phyloP scores from a whole-genome alignment of 2,113 vertebrate genomes.

The Caranx melampygus region DNA sequence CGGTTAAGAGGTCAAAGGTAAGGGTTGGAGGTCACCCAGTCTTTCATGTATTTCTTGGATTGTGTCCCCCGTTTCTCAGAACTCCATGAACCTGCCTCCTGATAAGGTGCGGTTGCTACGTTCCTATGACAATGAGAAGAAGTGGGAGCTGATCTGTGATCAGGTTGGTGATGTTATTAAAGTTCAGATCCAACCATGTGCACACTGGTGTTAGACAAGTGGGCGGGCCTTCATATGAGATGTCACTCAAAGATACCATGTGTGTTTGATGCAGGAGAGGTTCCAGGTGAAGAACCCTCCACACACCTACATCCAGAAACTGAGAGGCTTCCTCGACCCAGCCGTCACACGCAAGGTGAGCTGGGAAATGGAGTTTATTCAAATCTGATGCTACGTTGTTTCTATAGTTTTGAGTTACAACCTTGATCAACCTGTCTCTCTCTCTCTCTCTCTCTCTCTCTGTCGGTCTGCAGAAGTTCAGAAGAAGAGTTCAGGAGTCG shows the following conservation, averaged over 20 bases:
- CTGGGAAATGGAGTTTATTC: neutral
- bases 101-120: constrained; percentile 95
- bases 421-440: neutral
- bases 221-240: neutral
- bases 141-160: constrained; percentile 91
- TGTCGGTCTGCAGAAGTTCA: constrained; percentile 72
- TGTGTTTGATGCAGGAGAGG: constrained; percentile 84
- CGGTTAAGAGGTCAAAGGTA: no score
- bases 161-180: constrained; percentile 83
- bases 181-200: neutral
- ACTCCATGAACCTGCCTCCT: constrained; percentile 96
- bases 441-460: constrained; percentile 1
- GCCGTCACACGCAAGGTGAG: constrained; percentile 92
- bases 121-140: constrained; percentile 97
- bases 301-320: constrained; percentile 95
- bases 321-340: constrained; percentile 93
- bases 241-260: neutral
- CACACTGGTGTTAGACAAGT: neutral
- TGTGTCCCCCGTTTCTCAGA: constrained; percentile 77
- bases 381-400: no score
- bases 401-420: no score
- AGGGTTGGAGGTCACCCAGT: no score
- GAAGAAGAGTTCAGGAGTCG: constrained; percentile 76
- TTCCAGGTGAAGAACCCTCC: constrained; percentile 98
- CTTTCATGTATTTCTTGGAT: no score